phyloP scores from a whole-genome alignment of 2,888 invertebrate genomes.

The Hanleya hanleyi region DNA sequence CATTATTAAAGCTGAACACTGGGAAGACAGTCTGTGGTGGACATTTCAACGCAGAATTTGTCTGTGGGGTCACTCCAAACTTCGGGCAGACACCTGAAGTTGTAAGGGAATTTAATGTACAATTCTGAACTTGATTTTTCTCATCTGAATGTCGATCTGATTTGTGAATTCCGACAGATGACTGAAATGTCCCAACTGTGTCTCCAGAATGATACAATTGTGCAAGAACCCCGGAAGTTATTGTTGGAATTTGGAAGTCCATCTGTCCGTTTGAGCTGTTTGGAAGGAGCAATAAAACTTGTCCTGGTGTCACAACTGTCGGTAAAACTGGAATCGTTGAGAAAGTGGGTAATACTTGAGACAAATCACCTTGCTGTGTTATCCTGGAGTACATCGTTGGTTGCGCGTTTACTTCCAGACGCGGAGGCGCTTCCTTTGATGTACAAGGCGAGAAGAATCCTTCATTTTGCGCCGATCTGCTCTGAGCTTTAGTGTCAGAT shows the following conservation, averaged over 20 bases:
- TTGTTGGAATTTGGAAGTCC: neutral
- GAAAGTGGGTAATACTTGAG: neutral
- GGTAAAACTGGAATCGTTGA: neutral
- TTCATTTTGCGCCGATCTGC: neutral
- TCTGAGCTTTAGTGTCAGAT: too few species aligned
- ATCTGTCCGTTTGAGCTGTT: neutral
- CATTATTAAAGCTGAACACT: too few species aligned
- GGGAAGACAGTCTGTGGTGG: too few species aligned
- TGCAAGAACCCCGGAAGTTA: neutral
- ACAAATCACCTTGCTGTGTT: too few species aligned
- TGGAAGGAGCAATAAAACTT: neutral
- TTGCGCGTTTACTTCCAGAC: neutral
- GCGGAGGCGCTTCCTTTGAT: neutral
- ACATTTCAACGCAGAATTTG: too few species aligned
- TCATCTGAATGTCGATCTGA: too few species aligned
- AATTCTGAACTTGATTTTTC: too few species aligned
- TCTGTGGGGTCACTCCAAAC: too few species aligned
- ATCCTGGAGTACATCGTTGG: neutral
- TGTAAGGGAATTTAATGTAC: too few species aligned
- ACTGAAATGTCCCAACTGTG: neutral
- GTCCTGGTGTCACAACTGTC: neutral
- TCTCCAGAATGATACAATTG: neutral
- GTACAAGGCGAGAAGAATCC: neutral
- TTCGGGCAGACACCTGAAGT: too few species aligned
- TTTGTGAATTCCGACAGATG: too few species aligned